Conservation (phyloP, 1,140 invertebrate genomes). For the Neelides sp. region DNA sequence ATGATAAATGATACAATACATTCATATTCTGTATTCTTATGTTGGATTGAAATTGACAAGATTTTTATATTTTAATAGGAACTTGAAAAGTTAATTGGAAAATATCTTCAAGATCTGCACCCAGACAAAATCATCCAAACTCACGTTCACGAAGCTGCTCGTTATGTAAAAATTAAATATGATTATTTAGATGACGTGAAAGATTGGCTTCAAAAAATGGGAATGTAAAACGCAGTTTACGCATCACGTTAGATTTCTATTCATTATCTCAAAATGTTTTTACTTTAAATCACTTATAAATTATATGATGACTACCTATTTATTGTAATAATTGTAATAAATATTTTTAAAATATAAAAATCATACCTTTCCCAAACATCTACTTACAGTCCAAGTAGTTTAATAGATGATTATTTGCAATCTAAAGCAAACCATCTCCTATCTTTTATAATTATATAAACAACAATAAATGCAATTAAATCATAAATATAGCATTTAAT, state of each 20-base stretch:
- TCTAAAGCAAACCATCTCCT: too few species aligned
- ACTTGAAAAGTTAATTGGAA: constrained; percentile 55
- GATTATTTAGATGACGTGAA: constrained; percentile 55
- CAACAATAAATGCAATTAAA: too few species aligned
- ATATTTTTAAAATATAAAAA: not conserved
- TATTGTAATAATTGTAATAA: not conserved
- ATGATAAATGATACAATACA: not conserved
- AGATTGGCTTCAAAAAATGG: constrained; percentile 58
- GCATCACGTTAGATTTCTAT: too few species aligned
- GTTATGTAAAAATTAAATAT: constrained; percentile 59
- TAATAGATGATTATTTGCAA: too few species aligned
- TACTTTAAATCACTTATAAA: not conserved
- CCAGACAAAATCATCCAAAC: constrained; percentile 43
- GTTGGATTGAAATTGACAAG: not conserved
- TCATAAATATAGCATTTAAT: too few species aligned
- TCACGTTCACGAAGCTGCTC: constrained; percentile 62
- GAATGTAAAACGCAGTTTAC: too few species aligned
- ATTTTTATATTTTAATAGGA: constrained; percentile 33
- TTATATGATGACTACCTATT: not conserved
- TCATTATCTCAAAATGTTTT: constrained; percentile 2
- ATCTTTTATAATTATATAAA: too few species aligned
- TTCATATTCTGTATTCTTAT: not conserved
- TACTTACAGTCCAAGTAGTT: not conserved
- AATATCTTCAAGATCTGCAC: constrained; percentile 46
- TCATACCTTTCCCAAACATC: not conserved